Percentiles rank a stretch among this genome's conserved stretches.
Conservation (phyloP, 2,113 vertebrate species). For the Pycnonotus jocosus region DNA sequence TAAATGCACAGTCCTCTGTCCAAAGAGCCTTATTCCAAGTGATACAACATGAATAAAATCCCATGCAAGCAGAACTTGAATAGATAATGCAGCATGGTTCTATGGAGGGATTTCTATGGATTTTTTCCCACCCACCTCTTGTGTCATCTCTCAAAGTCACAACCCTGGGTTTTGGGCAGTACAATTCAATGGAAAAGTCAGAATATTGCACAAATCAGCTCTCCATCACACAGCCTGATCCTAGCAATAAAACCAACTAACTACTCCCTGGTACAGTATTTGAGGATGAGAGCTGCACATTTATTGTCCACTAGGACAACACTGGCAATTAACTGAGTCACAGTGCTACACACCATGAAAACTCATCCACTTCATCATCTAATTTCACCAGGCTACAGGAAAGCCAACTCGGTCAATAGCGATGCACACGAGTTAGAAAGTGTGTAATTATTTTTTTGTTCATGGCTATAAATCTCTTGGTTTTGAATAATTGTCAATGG, state of each 20-base stretch:
- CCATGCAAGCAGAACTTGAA: neutral
- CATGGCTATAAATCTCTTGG: neutral
- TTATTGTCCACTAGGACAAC: neutral
- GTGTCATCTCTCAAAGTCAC: neutral
- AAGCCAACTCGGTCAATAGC: neutral
- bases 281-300: neutral
- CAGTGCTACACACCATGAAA: neutral
- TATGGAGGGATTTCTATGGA: neutral
- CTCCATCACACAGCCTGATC: neutral
- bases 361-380: neutral
- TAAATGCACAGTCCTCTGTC: neutral
- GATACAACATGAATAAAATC: neutral
- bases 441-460: neutral
- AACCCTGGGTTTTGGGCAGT: neutral
- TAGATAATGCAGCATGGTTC: neutral
- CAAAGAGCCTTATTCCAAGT: neutral
- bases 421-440: neutral
- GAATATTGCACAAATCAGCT: neutral
- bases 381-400: neutral
- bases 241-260: neutral
- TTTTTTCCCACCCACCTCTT: neutral
- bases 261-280: neutral
- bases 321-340: neutral
- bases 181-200: neutral
- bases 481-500: neutral